A percentile compares a stretch with the other conserved stretches of the same genome.
These are phyloP conservation scores for Melanogrammus aeglefinus DNA, from an alignment of 2,797 vertebrate species.

Conservation along the genomic window DNA sequence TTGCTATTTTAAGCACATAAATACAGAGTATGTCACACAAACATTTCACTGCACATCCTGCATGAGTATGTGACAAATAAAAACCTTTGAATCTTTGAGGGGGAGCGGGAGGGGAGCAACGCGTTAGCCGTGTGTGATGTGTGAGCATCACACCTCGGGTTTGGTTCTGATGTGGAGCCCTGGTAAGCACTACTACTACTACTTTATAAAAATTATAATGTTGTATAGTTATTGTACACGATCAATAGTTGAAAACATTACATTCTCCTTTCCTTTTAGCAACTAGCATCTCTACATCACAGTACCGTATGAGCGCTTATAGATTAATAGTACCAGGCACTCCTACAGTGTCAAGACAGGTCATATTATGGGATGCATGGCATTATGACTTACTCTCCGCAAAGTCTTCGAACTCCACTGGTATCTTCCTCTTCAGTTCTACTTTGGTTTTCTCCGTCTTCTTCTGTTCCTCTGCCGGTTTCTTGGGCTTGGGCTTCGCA, in stretches of 20 bases:
- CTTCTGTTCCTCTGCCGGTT: slow-evolving; percentile 70
- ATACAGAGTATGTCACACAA: too few relatives aligned
- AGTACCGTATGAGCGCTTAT: not conserved
- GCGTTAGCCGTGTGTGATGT: not conserved
- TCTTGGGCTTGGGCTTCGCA: slow-evolving; percentile 84
- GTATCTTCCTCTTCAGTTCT: slow-evolving; percentile 74
- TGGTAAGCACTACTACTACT: not conserved
- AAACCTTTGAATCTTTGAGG: too few relatives aligned
- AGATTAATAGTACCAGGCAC: not conserved
- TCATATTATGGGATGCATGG: too few relatives aligned
- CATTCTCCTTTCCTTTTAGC: not conserved
- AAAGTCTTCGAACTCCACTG: slow-evolving; percentile 81
- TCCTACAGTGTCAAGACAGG: not conserved
- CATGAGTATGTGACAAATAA: too few relatives aligned
- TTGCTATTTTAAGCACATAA: too few relatives aligned
- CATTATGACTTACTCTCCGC: slow-evolving; percentile 75
- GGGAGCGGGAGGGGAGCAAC: too few relatives aligned
- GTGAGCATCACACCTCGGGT: not conserved
- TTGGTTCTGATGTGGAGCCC: not conserved
- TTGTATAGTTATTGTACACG: not conserved
- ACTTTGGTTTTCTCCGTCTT: slow-evolving; percentile 78
- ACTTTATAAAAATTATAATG: too few relatives aligned
- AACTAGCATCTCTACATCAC: not conserved
- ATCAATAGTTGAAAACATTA: not conserved
- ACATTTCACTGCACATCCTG: too few relatives aligned